Conservation (phyloP, 2,113 vertebrate genomes). For the Puntigrus tetrazona region DNA sequence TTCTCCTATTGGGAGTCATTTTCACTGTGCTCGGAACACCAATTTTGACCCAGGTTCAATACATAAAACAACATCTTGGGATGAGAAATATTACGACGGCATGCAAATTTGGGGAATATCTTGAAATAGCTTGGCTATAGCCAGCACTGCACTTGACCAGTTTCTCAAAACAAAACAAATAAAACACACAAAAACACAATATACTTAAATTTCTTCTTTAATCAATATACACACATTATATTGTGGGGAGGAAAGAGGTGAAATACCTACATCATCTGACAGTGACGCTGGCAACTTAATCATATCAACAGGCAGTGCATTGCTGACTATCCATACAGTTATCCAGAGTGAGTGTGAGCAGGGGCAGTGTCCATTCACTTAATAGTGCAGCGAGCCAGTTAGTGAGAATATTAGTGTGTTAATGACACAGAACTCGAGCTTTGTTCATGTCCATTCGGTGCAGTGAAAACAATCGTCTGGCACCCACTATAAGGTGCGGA, state of each 20-base stretch:
- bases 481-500: constrained; percentile 59
- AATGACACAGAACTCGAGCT: constrained; percentile 68
- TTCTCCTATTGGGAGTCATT: constrained; percentile 25
- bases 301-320: constrained; percentile 56
- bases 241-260: background rate
- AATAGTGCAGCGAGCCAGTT: constrained; percentile 70
- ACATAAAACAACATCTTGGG: constrained; percentile 45
- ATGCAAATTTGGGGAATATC: constrained; percentile 60
- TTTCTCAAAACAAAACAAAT: background rate
- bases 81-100: constrained; percentile 44
- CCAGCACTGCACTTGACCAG: constrained; percentile 66
- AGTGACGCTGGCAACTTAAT: background rate
- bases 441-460: constrained; percentile 66
- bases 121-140: constrained; percentile 64
- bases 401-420: constrained; percentile 76
- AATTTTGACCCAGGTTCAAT: constrained; percentile 32
- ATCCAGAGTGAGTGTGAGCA: constrained; percentile 68
- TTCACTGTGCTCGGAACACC: constrained; percentile 28
- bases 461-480: constrained; percentile 55
- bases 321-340: constrained; percentile 73
- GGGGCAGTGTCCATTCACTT: constrained; percentile 70
- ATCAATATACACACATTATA: background rate
- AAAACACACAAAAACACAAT: background rate
- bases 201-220: background rate
- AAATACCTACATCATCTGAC: background rate